Percentiles rank a stretch among this genome's conserved stretches.
Conservation (phyloP, 2,797 vertebrate species). For the Tragopan temminckii region DNA sequence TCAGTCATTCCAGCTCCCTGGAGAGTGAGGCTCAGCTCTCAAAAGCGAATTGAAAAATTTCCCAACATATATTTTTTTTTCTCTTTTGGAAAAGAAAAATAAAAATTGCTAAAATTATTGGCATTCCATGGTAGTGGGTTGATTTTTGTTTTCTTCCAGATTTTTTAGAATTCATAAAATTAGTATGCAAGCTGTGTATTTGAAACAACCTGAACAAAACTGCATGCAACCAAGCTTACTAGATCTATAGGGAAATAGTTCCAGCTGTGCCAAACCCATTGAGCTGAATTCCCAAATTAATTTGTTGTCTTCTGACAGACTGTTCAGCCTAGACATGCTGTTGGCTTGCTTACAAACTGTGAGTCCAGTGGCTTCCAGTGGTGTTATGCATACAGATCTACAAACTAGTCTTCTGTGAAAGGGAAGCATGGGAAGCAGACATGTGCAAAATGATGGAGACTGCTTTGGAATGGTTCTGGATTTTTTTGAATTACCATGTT, state of each 20-base stretch:
- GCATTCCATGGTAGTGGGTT: not conserved
- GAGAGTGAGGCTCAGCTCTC: not conserved
- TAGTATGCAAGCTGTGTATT: not conserved
- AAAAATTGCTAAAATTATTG: not conserved
- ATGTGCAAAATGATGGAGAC: not conserved
- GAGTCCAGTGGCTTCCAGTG: not conserved
- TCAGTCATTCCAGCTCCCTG: not conserved
- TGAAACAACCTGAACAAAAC: not conserved
- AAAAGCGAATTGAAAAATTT: not conserved
- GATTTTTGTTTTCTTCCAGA: not conserved
- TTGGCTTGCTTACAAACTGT: not conserved
- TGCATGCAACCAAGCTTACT: not conserved
- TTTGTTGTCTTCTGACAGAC: not conserved
- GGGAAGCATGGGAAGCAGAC: not conserved
- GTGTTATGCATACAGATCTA: not conserved
- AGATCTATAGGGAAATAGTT: not conserved
- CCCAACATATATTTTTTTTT: not conserved
- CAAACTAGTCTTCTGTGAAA: not conserved
- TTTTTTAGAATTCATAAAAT: constrained; percentile 6
- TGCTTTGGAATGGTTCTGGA: not conserved
- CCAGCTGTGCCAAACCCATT: not conserved
- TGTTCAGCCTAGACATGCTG: fast-evolving
- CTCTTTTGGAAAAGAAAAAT: not conserved
- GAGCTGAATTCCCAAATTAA: not conserved
- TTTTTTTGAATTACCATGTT: not conserved